These are phyloP conservation scores for Chelonia mydas DNA, from an alignment of 2,797 vertebrate species.

Conservation along the genomic window DNA sequence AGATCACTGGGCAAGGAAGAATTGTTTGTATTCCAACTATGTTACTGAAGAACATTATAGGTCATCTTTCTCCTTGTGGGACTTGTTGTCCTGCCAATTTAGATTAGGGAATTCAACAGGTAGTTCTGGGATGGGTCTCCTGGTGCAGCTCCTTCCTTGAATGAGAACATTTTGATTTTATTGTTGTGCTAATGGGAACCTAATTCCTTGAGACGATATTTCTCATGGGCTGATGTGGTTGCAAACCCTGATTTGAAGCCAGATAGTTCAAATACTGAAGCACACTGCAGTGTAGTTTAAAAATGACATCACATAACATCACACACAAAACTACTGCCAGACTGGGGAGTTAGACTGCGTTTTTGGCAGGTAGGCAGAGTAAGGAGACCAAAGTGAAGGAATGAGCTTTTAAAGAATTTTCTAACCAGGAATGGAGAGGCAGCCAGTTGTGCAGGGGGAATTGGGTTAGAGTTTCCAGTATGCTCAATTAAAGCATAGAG, in stretches of 20 bases:
- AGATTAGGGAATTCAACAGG: slow-evolving; percentile 35
- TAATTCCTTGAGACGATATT: slow-evolving; percentile 15
- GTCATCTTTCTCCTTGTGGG: slow-evolving; percentile 23
- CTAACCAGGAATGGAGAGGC: not conserved
- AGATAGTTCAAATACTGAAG: slow-evolving; percentile 40
- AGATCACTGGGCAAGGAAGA: not conserved
- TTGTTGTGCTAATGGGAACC: not conserved
- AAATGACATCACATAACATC: slow-evolving; percentile 79
- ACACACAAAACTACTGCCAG: slow-evolving; percentile 53
- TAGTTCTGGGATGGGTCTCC: not conserved
- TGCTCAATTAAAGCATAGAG: not conserved
- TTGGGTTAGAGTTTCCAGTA: not conserved
- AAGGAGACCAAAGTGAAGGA: slow-evolving; percentile 38
- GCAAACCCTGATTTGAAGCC: slow-evolving; percentile 46
- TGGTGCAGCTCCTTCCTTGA: not conserved
- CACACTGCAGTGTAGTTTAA: slow-evolving; percentile 4
- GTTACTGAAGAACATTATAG: not conserved
- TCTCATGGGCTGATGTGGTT: not conserved
- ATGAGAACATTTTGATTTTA: slow-evolving; percentile 8
- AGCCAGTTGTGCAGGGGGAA: not conserved
- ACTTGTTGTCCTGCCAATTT: slow-evolving; percentile 62
- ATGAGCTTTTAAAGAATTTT: slow-evolving; percentile 49
- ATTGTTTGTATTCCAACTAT: not conserved
- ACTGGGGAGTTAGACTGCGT: not conserved
- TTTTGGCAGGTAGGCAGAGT: slow-evolving; percentile 36